Conservation (phyloP, 2,888 invertebrate genomes). For the Mythimna ferrago region DNA sequence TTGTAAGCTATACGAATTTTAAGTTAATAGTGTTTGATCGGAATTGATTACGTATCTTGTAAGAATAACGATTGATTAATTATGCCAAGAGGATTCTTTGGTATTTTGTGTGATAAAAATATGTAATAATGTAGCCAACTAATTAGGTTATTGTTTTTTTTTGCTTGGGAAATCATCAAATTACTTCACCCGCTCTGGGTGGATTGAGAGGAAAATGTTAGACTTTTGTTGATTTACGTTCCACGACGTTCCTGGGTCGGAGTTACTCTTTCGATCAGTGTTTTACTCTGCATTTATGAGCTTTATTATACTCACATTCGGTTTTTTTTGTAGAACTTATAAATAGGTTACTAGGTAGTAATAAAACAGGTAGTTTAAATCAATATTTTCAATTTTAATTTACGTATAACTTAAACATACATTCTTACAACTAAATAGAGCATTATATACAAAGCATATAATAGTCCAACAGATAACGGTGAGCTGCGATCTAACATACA, state of each 20-base stretch:
- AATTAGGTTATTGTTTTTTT: background rate
- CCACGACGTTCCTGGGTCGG: too few relatives aligned
- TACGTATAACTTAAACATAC: slow-evolving; percentile 65
- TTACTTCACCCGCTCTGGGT: too few relatives aligned
- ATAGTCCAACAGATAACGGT: slow-evolving; percentile 72
- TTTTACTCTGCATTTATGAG: background rate
- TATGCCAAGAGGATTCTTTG: slow-evolving; percentile 2
- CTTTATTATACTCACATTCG: background rate
- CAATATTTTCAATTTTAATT: slow-evolving; percentile 68
- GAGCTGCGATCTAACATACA: slow-evolving; percentile 70
- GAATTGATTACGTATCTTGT: slow-evolving; percentile 34
- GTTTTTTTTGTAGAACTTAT: background rate
- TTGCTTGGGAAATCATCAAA: too few relatives aligned
- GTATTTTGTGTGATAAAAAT: slow-evolving; percentile 7
- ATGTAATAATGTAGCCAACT: slow-evolving; percentile 1
- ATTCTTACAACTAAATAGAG: slow-evolving; percentile 71
- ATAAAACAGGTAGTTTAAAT: slow-evolving; percentile 56
- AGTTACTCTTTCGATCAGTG: too few relatives aligned
- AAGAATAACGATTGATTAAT: slow-evolving; percentile 35
- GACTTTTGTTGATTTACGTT: too few relatives aligned
- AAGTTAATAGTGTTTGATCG: slow-evolving; percentile 48
- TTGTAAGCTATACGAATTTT: slow-evolving; percentile 57
- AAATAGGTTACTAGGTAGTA: slow-evolving; percentile 13
- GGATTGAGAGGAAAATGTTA: too few relatives aligned
- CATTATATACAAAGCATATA: slow-evolving; percentile 81